Percentiles rank a stretch among this genome's conserved stretches.
phyloP scores from a whole-genome alignment of 2,113 vertebrate genomes.

The Sapajus apella region DNA sequence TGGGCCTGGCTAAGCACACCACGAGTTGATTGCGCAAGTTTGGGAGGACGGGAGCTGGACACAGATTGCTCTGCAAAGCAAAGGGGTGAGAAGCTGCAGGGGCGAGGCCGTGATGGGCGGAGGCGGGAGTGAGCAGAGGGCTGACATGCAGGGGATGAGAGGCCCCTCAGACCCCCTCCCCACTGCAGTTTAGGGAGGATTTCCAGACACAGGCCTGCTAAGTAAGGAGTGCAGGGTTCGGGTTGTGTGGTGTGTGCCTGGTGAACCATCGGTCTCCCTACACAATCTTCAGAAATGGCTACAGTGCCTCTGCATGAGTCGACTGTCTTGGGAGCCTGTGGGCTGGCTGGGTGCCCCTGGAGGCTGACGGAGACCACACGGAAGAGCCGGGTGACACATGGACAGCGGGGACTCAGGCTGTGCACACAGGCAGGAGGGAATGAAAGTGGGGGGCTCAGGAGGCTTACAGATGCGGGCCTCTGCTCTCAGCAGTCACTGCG shows the following conservation, averaged over 20 bases:
- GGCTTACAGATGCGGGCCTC: neutral
- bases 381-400: neutral
- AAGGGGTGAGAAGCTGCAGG: neutral
- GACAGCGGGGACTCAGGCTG: neutral
- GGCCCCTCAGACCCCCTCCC: too few relatives aligned
- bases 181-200: neutral
- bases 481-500: neutral
- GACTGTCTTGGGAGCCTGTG: neutral
- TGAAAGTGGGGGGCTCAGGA: too few relatives aligned
- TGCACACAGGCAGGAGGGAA: neutral
- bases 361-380: rapidly evolving
- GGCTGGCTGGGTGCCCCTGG: neutral
- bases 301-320: neutral
- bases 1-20: too few relatives aligned
- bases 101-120: neutral
- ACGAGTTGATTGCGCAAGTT: neutral
- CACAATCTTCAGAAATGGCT: neutral
- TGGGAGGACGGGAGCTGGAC: neutral
- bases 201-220: neutral
- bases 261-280: neutral
- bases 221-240: neutral
- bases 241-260: neutral
- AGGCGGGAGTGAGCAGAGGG: neutral
- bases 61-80: neutral
- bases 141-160: neutral